Evolutionary conservation across 2,113 vertebrate genomes (phyloP).

Genomic region (Bothrops jararaca): DNA sequence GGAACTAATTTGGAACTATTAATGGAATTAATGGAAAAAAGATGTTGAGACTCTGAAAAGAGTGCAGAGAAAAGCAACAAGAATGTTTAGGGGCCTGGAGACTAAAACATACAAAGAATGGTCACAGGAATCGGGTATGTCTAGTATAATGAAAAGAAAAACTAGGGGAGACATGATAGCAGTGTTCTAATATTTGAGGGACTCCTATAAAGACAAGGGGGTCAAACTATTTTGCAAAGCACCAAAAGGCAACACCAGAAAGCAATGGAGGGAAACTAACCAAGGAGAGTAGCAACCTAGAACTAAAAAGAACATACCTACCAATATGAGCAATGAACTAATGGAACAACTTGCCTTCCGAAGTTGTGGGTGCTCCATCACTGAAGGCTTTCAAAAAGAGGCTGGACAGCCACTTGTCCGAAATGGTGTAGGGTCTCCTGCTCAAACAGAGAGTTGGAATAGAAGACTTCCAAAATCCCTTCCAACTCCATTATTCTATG

Average conservation of each 20-base stretch:
- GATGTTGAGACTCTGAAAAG: neutral
- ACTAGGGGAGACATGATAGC: neutral
- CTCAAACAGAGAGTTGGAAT: neutral
- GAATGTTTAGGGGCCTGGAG: neutral
- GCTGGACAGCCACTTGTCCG: neutral
- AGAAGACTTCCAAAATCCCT: neutral
- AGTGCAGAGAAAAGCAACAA: neutral
- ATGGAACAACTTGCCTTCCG: neutral
- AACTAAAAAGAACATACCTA: neutral
- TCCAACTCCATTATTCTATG: neutral
- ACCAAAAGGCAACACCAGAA: neutral
- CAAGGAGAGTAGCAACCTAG: neutral
- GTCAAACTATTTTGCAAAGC: neutral
- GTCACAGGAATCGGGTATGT: neutral
- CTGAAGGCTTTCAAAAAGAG: neutral
- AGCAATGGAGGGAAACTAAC: neutral
- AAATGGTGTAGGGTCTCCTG: neutral
- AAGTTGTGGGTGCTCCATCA: neutral
- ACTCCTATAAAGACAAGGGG: neutral
- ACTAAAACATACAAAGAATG: neutral
- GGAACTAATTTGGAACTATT: neutral
- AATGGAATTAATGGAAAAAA: neutral
- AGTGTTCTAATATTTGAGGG: neutral
- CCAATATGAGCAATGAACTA: neutral
- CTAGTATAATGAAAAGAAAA: neutral